Evolutionary conservation across 2,113 vertebrate species (phyloP).

Genomic region (Antechinus flavipes): DNA sequence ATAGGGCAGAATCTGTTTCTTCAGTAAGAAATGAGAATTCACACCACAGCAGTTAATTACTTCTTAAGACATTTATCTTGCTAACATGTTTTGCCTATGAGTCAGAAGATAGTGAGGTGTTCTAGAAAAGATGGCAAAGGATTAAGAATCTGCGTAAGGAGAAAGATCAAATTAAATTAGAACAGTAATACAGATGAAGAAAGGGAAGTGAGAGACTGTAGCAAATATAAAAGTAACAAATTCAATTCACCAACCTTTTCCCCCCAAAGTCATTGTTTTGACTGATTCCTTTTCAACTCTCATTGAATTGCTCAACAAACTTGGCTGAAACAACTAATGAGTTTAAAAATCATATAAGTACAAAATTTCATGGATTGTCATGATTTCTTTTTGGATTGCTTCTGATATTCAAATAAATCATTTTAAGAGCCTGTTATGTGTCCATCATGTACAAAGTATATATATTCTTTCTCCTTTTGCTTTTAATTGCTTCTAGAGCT

Average conservation of each 20-base stretch:
- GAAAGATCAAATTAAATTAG: slow-evolving; percentile 41
- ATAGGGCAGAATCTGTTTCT: neutral
- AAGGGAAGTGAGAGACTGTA: neutral
- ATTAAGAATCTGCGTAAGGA: slow-evolving; percentile 51
- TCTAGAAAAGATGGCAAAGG: slow-evolving; percentile 42
- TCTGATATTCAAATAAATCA: slow-evolving; percentile 63
- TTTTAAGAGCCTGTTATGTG: slow-evolving; percentile 62
- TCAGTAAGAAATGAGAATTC: neutral
- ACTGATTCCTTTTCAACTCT: neutral
- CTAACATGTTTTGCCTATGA: neutral
- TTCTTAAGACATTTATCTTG: neutral
- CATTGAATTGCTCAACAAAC: slow-evolving; percentile 6
- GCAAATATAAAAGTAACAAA: slow-evolving; percentile 67
- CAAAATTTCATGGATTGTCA: slow-evolving; percentile 41
- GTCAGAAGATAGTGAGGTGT: neutral
- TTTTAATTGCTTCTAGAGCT: slow-evolving; percentile 59
- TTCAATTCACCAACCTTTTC: slow-evolving; percentile 70
- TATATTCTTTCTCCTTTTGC: slow-evolving; percentile 63
- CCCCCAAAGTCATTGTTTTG: slow-evolving; percentile 48
- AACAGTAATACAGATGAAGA: slow-evolving; percentile 54
- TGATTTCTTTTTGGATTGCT: slow-evolving; percentile 66
- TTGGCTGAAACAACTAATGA: slow-evolving; percentile 69
- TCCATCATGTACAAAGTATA: slow-evolving; percentile 47
- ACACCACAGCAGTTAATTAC: neutral
- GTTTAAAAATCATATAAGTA: slow-evolving; percentile 49